Evolutionary conservation across 2,797 vertebrate species (phyloP).

Genomic region (Oreortyx pictus): DNA sequence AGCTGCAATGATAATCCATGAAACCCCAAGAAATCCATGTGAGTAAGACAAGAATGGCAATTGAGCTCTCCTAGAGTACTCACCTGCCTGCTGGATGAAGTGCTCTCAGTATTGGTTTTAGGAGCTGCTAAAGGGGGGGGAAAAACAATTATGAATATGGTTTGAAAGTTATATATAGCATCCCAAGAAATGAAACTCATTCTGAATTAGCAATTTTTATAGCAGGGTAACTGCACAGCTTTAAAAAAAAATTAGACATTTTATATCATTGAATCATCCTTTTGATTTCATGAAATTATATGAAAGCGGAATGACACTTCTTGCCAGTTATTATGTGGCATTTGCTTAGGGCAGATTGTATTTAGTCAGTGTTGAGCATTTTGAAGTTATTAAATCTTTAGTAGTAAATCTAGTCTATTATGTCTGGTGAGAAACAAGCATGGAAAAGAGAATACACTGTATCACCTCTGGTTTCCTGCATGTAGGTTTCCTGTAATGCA

Average conservation of each 20-base stretch:
- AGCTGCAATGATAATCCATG: background rate
- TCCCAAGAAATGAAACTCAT: background rate
- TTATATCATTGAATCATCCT: background rate
- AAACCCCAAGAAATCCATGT: background rate
- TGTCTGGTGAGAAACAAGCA: background rate
- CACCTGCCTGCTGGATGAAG: conserved; percentile 88
- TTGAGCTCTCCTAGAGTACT: conserved; percentile 54
- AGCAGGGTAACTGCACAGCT: background rate
- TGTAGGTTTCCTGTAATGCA: background rate
- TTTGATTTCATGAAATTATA: background rate
- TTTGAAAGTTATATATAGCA: background rate
- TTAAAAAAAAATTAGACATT: background rate
- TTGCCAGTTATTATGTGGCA: background rate
- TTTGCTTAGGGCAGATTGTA: background rate
- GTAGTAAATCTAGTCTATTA: background rate
- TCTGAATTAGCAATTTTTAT: background rate
- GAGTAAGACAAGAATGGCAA: background rate
- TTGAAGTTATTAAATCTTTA: background rate
- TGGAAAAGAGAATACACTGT: background rate
- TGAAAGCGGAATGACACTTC: background rate
- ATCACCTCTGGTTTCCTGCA: background rate
- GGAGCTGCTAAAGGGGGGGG: conserved; percentile 56
- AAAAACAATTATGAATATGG: background rate
- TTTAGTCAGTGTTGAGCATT: background rate
- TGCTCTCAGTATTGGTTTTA: conserved; percentile 83